Percentiles rank a stretch among this genome's conserved stretches.
Conservation (phyloP, 2,888 invertebrate genomes). For the Rugalucina vietnamica region DNA sequence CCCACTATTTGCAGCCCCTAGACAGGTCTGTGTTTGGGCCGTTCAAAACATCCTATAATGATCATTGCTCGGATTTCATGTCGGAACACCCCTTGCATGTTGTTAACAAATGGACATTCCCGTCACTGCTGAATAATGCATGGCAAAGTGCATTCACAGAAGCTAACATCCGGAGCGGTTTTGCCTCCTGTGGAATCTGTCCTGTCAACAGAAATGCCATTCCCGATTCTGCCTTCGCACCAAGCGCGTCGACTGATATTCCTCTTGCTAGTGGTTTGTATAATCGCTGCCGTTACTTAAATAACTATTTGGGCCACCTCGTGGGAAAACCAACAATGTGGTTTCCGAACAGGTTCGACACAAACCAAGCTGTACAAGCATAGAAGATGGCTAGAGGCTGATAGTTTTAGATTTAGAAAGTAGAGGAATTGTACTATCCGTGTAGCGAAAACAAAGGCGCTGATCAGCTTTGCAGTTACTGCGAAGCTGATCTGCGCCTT, state of each 20-base stretch:
- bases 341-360: too few species aligned
- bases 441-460: too few species aligned
- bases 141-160: constrained; percentile 41
- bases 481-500: too few species aligned
- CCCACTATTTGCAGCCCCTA: constrained; percentile 35
- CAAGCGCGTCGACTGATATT: constrained; percentile 15
- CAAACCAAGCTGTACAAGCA: too few species aligned
- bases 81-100: constrained; percentile 27
- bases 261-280: constrained; percentile 1
- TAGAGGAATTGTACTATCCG: too few species aligned
- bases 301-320: neutral
- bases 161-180: constrained; percentile 40
- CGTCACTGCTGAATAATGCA: constrained; percentile 43
- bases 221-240: constrained; percentile 26
- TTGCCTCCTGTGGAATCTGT: constrained; percentile 52
- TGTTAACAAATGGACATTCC: constrained; percentile 46
- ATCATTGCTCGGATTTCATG: constrained; percentile 31
- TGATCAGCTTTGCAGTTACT: too few species aligned
- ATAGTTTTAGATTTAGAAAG: too few species aligned
- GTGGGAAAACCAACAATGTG: too few species aligned
- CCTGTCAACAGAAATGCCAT: constrained; percentile 39
- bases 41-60: constrained; percentile 29
- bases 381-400: too few species aligned
- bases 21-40: constrained; percentile 34
- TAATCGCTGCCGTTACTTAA: neutral